Conservation (phyloP, 2,888 invertebrate species). For the Chrysopilus asiliformis region DNA sequence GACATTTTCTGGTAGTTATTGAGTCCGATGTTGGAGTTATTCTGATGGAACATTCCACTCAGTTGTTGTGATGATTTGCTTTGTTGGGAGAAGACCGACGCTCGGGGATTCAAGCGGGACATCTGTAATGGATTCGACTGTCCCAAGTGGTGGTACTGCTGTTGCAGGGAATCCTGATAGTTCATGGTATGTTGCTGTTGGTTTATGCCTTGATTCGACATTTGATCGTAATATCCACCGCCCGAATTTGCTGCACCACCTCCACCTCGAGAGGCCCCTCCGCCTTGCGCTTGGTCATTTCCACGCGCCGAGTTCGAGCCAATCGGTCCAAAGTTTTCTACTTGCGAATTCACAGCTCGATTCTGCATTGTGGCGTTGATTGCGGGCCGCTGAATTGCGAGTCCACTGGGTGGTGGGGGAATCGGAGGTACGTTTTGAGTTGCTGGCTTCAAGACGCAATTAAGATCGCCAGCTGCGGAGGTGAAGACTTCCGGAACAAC, state of each 20-base stretch:
- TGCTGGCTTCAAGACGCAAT: slow-evolving; percentile 14
- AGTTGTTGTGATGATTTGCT: slow-evolving; percentile 17
- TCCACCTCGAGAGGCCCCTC: too few relatives aligned
- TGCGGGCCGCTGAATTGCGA: slow-evolving; percentile 30
- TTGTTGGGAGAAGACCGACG: slow-evolving; percentile 54
- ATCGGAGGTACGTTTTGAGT: slow-evolving; percentile 14
- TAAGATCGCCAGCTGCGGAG: slow-evolving; percentile 17
- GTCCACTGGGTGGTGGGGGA: slow-evolving; percentile 21
- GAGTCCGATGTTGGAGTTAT: slow-evolving; percentile 16
- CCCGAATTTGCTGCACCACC: too few relatives aligned
- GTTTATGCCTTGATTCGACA: slow-evolving; percentile 22
- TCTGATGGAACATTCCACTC: slow-evolving; percentile 21
- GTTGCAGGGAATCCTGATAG: slow-evolving; percentile 16
- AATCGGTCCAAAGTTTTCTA: slow-evolving; percentile 27
- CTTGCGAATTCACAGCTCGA: slow-evolving; percentile 16
- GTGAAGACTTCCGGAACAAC: slow-evolving; percentile 16
- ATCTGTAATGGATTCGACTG: slow-evolving; percentile 37
- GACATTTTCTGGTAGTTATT: slow-evolving; percentile 18
- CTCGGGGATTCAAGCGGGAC: slow-evolving; percentile 65
- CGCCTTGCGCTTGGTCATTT: slow-evolving; percentile 15
- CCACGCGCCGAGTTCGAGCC: slow-evolving; percentile 22
- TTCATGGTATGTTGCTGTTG: slow-evolving; percentile 11
- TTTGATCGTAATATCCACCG: slow-evolving; percentile 13
- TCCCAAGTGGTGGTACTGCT: slow-evolving; percentile 17
- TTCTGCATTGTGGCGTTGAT: slow-evolving; percentile 12